Base-by-base conservation (phyloP, 35 echinoderm and acorn worm species). In the Ophiothrix spiculata region DNA sequence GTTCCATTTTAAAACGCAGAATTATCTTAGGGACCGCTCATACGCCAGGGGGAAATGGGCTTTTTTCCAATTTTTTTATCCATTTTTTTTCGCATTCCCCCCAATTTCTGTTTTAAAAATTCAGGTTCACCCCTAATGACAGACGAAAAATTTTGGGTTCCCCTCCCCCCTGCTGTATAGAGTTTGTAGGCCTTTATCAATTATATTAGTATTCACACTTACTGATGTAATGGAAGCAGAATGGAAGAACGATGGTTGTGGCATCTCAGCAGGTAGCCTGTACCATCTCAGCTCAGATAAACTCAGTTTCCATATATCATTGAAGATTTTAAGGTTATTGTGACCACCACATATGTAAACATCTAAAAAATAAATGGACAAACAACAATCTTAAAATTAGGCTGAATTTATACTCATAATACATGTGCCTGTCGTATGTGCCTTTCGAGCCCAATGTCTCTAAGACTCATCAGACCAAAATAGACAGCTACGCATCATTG, bases 321-420 rank as follows among this genome's bases (percentile, higher is more conserved):
- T 83, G 75, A 84, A 84, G 35, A 89, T 84, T 28, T 36, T 35
- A 16, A 38, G 34, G 38, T 87, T 64, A 45, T 90, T 74, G 56
- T 89, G 91, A 28, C 91, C 91, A 33, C 91, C 91, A 80, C 91
- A 88, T 21, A 89, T 93, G 76, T 93, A 93, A 35, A 93, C 86
- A 32, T 89, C 91, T 93, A 56, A 10, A 84, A 82, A 89, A 1
- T 33, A 21, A 54, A 80, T 14, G 14, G 3, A 80, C 28, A 14
- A 38, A 10, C 15, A 36, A 39, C 38, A 12, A 38, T 35, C 10
- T 8, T 21, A 54, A 54, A 54, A 8, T 8, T 54, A 54, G 21
- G 45, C 21, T 54, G 21, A 54, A 54, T 11, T 8, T 11, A 8
- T 54, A 54, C 45, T 54, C 45, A 11, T 54, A 8, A 54, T 11